Percentiles rank a stretch among this genome's conserved stretches.
These are phyloP conservation scores for Brachyalestes nurse DNA, from an alignment of 2,797 vertebrate species.

Conservation along the genomic window DNA sequence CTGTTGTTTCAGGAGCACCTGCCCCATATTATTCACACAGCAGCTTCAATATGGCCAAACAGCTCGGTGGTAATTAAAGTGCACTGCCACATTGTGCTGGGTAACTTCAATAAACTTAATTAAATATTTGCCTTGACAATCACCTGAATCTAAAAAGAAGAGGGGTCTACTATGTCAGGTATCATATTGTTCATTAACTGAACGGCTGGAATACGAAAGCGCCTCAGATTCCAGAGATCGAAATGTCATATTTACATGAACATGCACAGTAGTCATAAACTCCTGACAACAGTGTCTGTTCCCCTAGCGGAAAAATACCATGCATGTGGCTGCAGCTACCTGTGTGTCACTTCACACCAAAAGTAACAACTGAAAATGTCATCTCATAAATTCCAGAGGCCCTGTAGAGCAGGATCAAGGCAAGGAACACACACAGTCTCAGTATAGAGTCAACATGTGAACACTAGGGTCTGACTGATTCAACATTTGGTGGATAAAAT, in stretches of 20 bases:
- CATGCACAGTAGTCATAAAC: slow-evolving; percentile 6
- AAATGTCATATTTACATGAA: slow-evolving; percentile 57
- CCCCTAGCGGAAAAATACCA: not conserved
- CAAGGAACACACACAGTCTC: not conserved
- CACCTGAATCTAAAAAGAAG: slow-evolving; percentile 23
- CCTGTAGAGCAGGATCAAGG: not conserved
- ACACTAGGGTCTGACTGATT: not conserved
- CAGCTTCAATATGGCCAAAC: slow-evolving; percentile 5
- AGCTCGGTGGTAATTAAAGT: not conserved
- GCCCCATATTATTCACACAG: slow-evolving; percentile 2
- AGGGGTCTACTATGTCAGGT: not conserved
- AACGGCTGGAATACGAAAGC: not conserved
- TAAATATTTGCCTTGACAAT: slow-evolving; percentile 53
- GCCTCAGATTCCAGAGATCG: not conserved
- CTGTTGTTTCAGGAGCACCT: slow-evolving; percentile 15
- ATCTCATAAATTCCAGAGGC: not conserved
- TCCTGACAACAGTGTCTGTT: slow-evolving; percentile 4
- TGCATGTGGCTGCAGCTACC: not conserved
- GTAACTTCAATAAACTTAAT: slow-evolving; percentile 39
- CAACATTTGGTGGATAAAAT: not conserved
- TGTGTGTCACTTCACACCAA: not conserved
- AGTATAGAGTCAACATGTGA: not conserved
- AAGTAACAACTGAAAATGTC: slow-evolving; percentile 26
- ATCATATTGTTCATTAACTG: not conserved
- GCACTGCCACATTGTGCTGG: not conserved